Evolutionary conservation across 2,113 vertebrate species (phyloP), one percentile per base, ranked within the genome.

Genomic region (Peromyscus polionotus): DNA sequence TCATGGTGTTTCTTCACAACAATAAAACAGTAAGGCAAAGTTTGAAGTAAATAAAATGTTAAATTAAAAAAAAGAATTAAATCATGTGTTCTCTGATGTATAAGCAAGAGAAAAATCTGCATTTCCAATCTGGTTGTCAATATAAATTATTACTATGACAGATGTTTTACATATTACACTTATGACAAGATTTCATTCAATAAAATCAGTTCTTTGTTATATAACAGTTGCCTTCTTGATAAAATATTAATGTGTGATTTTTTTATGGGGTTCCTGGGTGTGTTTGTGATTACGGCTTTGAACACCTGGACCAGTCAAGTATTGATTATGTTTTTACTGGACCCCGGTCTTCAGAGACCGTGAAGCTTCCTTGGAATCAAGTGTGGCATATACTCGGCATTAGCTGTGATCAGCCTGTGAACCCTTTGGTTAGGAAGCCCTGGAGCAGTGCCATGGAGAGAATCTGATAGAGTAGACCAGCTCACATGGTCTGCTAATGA

Each of bases 291-390:
- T 26, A 39, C 45, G 81, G 9, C 36, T 91, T 89, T 91, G 54
- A 42, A 63, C 89, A 84, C 68, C 61, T 87, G 39, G 61, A 84
- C 72, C 39, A 89, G 91, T 67, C 61, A 61, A 84, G 11, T 68
- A 28, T 79, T 61, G 61, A 54, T 93, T 26, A 68, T 7, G 3
- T 73, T 95, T 94, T 90, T 61, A 45, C 48, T 94, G 88, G 73
- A 96, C 95, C 85, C 9, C 19, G 4, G 14, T 36, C 33, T 94
- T 97, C 51, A 93, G 84, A 88, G 54, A 95, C 20, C 89, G 89
- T 16, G 7, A 9, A 11, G 33, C 17, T 39, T 80, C 89, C 22
- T 54, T 70, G 61, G 57, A 94, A 77, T 70, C 39, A 59, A 14
- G 22, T 39, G 7, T 88, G 42, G 33, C 92, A 24, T 92, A 61